Percentiles rank a stretch among this genome's conserved stretches.
Evolutionary conservation across 1,140 invertebrate species (phyloP).

Genomic region (Drosophila pseudoananassae): DNA sequence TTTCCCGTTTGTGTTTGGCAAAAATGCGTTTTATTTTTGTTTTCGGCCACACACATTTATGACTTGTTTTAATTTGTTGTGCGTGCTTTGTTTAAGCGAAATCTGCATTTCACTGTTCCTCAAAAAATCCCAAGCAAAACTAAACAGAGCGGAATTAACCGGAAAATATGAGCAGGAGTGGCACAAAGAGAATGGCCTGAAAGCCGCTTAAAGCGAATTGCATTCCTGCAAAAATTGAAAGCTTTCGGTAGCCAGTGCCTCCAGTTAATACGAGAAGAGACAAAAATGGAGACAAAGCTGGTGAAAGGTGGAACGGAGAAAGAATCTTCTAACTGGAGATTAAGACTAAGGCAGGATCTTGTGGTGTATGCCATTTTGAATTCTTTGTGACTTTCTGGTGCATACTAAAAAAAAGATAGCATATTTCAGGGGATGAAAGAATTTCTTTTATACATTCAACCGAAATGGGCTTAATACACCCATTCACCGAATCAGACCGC

Average conservation of each 20-base stretch:
- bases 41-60: conserved; percentile 48
- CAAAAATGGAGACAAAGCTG: background rate
- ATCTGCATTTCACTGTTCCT: conserved; percentile 50
- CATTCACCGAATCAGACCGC: background rate
- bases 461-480: background rate
- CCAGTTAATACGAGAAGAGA: conserved; percentile 7
- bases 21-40: conserved; percentile 22
- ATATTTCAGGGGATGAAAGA: no score
- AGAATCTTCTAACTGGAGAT: background rate
- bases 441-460: no score
- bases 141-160: background rate
- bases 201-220: conserved; percentile 63
- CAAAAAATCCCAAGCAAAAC: conserved; percentile 11
- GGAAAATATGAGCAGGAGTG: background rate
- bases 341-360: conserved; percentile 1
- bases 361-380: background rate
- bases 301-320: background rate
- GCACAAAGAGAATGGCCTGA: conserved; percentile 25
- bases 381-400: no score
- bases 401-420: background rate
- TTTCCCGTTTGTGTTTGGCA: conserved; percentile 51
- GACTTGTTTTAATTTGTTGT: conserved; percentile 74
- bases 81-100: conserved; percentile 67
- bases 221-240: conserved; percentile 42
- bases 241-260: conserved; percentile 13